Conservation (phyloP, 2,113 vertebrate species). For the Sinosuthora webbiana region DNA sequence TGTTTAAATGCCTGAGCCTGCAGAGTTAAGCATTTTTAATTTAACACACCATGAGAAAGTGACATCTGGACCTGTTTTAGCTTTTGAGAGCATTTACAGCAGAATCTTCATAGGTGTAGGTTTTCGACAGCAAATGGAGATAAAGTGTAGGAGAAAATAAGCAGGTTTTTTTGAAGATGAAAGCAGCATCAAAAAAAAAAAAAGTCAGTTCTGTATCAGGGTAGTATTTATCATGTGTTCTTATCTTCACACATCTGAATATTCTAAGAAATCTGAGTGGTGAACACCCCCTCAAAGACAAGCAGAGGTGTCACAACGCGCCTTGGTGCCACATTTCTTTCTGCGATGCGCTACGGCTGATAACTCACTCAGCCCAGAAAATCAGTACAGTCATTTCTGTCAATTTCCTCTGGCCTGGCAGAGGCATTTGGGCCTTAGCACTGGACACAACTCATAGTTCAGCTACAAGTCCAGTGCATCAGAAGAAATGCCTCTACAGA, state of each 20-base stretch:
- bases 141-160: not conserved
- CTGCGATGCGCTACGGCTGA: rapidly evolving
- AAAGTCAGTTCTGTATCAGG: not conserved
- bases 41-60: not conserved
- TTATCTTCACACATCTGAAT: not conserved
- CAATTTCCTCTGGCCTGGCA: not conserved
- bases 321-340: rapidly evolving
- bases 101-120: not conserved
- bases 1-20: not conserved
- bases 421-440: not conserved
- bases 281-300: not conserved
- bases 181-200: not conserved
- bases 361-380: not conserved
- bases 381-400: not conserved
- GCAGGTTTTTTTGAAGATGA: not conserved
- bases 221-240: not conserved
- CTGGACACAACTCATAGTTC: not conserved
- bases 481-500: not conserved
- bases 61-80: not conserved
- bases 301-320: rapidly evolving
- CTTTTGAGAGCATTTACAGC: not conserved
- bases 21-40: not conserved
- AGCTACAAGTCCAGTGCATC: not conserved
- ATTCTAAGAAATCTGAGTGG: constrained; percentile 3
- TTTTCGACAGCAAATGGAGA: not conserved